phyloP scores from a whole-genome alignment of 2,888 invertebrate genomes.

The Anodontia alba region DNA sequence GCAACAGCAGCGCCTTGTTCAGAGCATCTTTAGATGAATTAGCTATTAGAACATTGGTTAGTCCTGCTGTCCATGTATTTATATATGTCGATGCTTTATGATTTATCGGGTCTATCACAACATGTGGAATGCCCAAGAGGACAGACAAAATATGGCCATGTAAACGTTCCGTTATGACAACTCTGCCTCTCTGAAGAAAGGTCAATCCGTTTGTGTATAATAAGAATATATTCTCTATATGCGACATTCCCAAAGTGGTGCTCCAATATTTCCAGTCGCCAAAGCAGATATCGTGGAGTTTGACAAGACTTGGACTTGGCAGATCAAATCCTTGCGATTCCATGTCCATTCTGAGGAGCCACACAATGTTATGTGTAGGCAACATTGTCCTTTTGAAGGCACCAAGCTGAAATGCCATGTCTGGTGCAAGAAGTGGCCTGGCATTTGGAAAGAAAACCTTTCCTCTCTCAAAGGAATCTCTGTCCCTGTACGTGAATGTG shows the following conservation, averaged over 20 bases:
- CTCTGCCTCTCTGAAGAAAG: background rate
- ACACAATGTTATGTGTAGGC: conserved; percentile 58
- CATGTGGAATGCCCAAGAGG: too few relatives aligned
- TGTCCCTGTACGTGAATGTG: conserved; percentile 8
- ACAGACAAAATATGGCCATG: too few relatives aligned
- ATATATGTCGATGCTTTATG: too few relatives aligned
- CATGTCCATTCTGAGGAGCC: conserved; percentile 44
- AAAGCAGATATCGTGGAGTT: background rate
- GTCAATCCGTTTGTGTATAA: background rate
- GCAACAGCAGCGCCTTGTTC: too few relatives aligned
- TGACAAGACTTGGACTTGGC: background rate
- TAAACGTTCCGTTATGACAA: too few relatives aligned
- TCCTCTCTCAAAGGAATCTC: conserved; percentile 17
- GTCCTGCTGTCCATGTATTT: too few relatives aligned
- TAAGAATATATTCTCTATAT: background rate
- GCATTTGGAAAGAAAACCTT: conserved; percentile 24
- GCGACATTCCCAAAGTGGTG: background rate
- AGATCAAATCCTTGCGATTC: conserved; percentile 38
- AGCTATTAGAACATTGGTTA: too few relatives aligned
- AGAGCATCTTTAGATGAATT: too few relatives aligned
- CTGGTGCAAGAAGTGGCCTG: conserved; percentile 47
- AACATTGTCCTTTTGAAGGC: conserved; percentile 34
- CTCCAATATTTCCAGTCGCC: conserved; percentile 10
- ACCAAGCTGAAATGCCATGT: conserved; percentile 60
- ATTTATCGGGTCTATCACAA: too few relatives aligned